Base-by-base conservation (phyloP, 37 sponge, comb jelly and placozoan genomes). In the Crambe crambe region DNA sequence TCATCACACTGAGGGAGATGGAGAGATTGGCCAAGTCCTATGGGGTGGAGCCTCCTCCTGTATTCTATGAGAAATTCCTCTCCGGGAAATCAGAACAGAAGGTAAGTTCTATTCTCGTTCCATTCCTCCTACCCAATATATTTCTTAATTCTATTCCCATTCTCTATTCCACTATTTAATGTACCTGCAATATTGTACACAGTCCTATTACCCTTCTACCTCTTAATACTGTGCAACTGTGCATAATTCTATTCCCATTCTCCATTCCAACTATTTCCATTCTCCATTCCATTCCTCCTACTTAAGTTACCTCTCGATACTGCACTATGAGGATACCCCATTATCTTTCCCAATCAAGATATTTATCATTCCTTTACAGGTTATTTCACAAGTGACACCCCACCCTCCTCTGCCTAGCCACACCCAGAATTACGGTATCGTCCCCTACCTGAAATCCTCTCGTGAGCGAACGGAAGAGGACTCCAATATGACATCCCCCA, bases 21-120 rank as follows among this genome's bases (percentile, higher is more conserved):
- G 89, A 82, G 56, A 27, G 47, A 0, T 58, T 88, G 6, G 83
- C 76, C 51, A 37, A 37, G 39, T 88, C 89, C 18, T 88, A 82
- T 67, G 78, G 80, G 1, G 32, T 88, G 23, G 56, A 20, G 10
- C 78, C 73, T 29, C 89, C 89, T 54, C 40, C 38, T 0, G 83
- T 88, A 0, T 61, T 88, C 20, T 82, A 82, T 51, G 78, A 88
- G 0, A 56, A 59, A 3, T 81, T 81, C 58, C 12, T 87, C 22
- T 10, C 61, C 1, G 70, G 37, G 30, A 61, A 61, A 61, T 61
- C 63, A 23, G 30, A 23, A 21, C 37, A 68, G 68, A 9, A 60
- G 61, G 26, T 60, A 60, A 12, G 51, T 47, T 12, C 51, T 47
- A 47, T 15, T 47, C 6, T 47, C 51, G 12, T 47, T 12, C 6